Evolutionary conservation across 2,113 vertebrate genomes (phyloP).

Genomic region (Oryzias javanicus): DNA sequence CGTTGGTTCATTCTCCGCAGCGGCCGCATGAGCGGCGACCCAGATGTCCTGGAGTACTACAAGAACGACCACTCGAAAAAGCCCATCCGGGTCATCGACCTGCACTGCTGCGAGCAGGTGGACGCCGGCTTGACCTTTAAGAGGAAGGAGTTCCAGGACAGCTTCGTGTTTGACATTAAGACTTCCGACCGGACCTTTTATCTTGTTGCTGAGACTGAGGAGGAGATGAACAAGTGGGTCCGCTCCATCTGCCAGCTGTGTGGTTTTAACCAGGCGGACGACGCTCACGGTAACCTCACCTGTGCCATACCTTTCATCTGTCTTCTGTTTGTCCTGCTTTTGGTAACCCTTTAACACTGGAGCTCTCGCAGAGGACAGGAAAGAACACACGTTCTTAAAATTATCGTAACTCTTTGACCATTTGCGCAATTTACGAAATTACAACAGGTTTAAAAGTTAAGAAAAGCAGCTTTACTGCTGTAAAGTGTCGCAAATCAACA

Average conservation of each 20-base stretch:
- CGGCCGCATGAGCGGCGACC: conserved; percentile 96
- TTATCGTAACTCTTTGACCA: too few relatives aligned
- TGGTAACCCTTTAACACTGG: not conserved
- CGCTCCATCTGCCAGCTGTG: conserved; percentile 98
- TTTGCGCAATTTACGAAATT: too few relatives aligned
- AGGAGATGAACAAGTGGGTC: conserved; percentile 99
- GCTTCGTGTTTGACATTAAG: conserved; percentile 98
- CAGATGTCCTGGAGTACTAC: conserved; percentile 97
- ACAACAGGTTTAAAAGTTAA: not conserved
- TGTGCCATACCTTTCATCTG: not conserved
- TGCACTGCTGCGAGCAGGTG: conserved; percentile 97
- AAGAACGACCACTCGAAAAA: conserved; percentile 98
- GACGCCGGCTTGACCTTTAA: conserved; percentile 96
- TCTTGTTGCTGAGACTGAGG: conserved; percentile 95
- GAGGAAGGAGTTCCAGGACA: conserved; percentile 97
- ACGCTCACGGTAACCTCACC: conserved; percentile 83
- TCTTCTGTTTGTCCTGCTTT: not conserved
- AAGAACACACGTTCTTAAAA: too few relatives aligned
- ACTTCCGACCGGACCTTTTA: conserved; percentile 97
- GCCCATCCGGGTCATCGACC: conserved; percentile 93
- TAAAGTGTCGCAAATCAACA: too few relatives aligned
- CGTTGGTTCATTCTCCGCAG: conserved; percentile 98
- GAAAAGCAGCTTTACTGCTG: too few relatives aligned
- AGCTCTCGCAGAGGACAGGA: too few relatives aligned
- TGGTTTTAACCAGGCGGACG: conserved; percentile 96